phyloP scores from a whole-genome alignment of 2,888 invertebrate genomes.

The Andrena minutula region DNA sequence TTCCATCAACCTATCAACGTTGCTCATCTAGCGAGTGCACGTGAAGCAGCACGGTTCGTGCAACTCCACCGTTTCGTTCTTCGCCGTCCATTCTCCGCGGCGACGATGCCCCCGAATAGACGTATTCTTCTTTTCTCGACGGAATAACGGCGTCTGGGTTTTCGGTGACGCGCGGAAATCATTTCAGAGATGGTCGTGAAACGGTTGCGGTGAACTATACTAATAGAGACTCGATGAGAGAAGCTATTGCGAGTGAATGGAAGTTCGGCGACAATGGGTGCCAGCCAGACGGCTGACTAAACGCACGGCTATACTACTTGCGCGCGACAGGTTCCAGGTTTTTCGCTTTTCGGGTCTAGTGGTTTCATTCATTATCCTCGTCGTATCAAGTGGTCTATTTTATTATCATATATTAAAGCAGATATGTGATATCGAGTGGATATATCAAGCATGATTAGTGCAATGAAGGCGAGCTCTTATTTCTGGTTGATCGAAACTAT shows the following conservation, averaged over 20 bases:
- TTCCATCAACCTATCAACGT: conserved; percentile 56
- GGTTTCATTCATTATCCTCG: background rate
- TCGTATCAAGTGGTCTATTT: background rate
- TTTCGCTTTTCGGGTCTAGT: conserved; percentile 8
- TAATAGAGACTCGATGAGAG: conserved; percentile 32
- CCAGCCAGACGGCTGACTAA: conserved; percentile 55
- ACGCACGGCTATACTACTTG: conserved; percentile 42
- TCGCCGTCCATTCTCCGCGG: background rate
- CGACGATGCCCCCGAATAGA: conserved; percentile 7
- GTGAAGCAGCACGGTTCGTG: conserved; percentile 7
- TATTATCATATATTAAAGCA: background rate
- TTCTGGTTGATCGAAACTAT: background rate
- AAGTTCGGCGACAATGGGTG: conserved; percentile 41
- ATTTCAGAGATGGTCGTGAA: conserved; percentile 12
- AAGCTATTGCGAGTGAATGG: conserved; percentile 28
- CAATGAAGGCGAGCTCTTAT: background rate
- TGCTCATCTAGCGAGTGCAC: conserved; percentile 33
- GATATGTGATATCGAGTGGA: background rate
- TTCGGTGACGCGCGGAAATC: conserved; percentile 10
- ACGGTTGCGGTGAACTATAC: conserved; percentile 6
- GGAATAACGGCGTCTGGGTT: background rate
- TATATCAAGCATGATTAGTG: conserved; percentile 3
- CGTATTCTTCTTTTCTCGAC: no score
- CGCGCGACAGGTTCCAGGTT: background rate
- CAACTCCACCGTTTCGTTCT: conserved; percentile 32